Percentiles rank a stretch among this genome's conserved stretches.
phyloP scores from a whole-genome alignment of 2,797 vertebrate species.

The Thalassophryne amazonica region DNA sequence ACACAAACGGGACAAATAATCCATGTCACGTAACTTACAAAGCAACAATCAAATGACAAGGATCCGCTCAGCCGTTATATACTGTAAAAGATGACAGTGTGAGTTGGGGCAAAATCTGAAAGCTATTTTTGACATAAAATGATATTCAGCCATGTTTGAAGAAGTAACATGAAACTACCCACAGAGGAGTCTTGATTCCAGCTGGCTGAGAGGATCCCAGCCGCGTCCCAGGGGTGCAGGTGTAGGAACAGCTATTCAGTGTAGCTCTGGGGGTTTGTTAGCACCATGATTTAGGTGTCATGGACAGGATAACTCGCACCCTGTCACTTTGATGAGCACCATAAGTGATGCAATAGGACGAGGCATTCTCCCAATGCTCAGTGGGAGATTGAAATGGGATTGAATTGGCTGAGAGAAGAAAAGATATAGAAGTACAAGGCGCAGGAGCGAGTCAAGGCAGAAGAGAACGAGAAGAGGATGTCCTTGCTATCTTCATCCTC shows the following conservation, averaged over 20 bases:
- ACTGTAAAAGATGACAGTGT: constrained; percentile 1
- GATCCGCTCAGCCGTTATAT: too few relatives aligned
- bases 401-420: constrained; percentile 58
- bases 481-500: constrained; percentile 6
- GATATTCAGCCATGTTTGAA: constrained; percentile 31
- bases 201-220: constrained; percentile 7
- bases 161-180: constrained; percentile 25
- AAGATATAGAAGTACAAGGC: constrained; percentile 13
- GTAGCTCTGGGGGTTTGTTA: constrained; percentile 50
- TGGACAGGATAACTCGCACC: constrained; percentile 69
- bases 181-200: constrained; percentile 22
- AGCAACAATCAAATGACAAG: too few relatives aligned
- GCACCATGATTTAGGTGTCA: constrained; percentile 70
- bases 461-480: constrained; percentile 17
- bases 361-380: constrained; percentile 52
- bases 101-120: too few relatives aligned
- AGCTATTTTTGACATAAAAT: constrained; percentile 30
- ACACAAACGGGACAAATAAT: too few relatives aligned
- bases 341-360: constrained; percentile 65
- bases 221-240: constrained; percentile 50
- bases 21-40: too few relatives aligned
- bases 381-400: constrained; percentile 70
- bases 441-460: constrained; percentile 2
- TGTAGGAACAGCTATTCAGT: constrained; percentile 58
- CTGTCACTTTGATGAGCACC: constrained; percentile 71